A percentile compares a stretch with the other conserved stretches of the same genome.
Evolutionary conservation across 2,888 invertebrate genomes (phyloP).

Genomic region (Pseudeuparius sepicola): DNA sequence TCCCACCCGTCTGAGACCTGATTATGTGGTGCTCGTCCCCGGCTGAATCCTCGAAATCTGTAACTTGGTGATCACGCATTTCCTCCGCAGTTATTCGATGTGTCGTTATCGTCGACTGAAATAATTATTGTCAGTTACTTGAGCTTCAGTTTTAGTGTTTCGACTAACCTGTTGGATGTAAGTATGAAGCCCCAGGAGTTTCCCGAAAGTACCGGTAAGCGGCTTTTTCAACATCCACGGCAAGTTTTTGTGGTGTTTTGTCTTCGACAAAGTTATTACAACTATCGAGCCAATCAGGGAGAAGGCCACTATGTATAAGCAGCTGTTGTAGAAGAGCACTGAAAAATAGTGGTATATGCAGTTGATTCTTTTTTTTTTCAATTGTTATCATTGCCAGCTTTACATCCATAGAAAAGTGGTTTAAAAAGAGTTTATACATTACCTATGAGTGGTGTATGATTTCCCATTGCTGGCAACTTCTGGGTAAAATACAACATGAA

Average conservation of each 20-base stretch:
- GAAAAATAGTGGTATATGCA: constrained; percentile 26
- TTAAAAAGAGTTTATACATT: constrained; percentile 22
- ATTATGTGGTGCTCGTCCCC: constrained; percentile 38
- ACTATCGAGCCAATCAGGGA: constrained; percentile 45
- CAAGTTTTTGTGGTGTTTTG: constrained; percentile 38
- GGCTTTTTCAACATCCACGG: constrained; percentile 44
- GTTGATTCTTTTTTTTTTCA: too few relatives aligned
- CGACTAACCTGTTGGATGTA: constrained; percentile 39
- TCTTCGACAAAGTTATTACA: constrained; percentile 44
- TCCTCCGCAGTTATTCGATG: constrained; percentile 37
- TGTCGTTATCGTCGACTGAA: constrained; percentile 26
- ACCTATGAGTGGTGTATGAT: constrained; percentile 49
- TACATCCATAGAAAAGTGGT: not conserved
- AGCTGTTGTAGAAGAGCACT: constrained; percentile 49
- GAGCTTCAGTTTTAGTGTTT: too few relatives aligned
- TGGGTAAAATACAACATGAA: constrained; percentile 55
- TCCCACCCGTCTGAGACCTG: constrained; percentile 20
- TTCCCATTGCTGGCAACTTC: constrained; percentile 46
- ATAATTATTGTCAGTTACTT: too few relatives aligned
- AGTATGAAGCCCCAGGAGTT: constrained; percentile 37
- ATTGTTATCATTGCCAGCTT: too few relatives aligned
- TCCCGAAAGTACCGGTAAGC: constrained; percentile 39
- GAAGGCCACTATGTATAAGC: constrained; percentile 44
- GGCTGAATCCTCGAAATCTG: constrained; percentile 33
- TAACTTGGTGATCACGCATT: constrained; percentile 38